Evolutionary conservation across 2,113 vertebrate genomes (phyloP).

Genomic region (Chrysochloris asiatica): DNA sequence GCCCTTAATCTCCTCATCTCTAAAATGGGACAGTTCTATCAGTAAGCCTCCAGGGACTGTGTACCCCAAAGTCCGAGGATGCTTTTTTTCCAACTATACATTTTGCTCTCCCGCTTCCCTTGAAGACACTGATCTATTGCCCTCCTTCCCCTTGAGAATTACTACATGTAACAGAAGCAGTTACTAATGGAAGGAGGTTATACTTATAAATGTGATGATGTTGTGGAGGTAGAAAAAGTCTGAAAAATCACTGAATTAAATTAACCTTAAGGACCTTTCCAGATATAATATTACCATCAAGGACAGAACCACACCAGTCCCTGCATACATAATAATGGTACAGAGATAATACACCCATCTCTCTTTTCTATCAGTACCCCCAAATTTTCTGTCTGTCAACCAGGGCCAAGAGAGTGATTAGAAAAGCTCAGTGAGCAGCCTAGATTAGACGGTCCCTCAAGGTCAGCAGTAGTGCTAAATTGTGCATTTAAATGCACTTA

Average conservation of each 20-base stretch:
- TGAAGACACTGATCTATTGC: neutral
- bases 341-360: neutral
- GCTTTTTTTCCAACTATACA: neutral
- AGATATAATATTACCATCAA: neutral
- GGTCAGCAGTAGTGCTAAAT: neutral
- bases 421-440: no score
- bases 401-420: neutral
- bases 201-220: neutral
- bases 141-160: neutral
- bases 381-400: neutral
- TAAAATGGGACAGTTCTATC: neutral
- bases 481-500: no score
- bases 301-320: neutral
- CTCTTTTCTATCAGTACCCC: neutral
- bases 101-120: neutral
- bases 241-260: neutral
- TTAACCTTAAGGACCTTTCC: neutral
- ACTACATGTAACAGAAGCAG: neutral
- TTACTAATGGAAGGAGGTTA: neutral
- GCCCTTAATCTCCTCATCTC: neutral
- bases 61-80: neutral
- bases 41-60: neutral
- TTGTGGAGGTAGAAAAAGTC: neutral
- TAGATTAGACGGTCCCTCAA: neutral
- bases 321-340: no score